These are phyloP conservation scores for Pachyseris speciosa DNA, from an alignment of 64 coral and sea anemone genomes.

Conservation along the genomic window DNA sequence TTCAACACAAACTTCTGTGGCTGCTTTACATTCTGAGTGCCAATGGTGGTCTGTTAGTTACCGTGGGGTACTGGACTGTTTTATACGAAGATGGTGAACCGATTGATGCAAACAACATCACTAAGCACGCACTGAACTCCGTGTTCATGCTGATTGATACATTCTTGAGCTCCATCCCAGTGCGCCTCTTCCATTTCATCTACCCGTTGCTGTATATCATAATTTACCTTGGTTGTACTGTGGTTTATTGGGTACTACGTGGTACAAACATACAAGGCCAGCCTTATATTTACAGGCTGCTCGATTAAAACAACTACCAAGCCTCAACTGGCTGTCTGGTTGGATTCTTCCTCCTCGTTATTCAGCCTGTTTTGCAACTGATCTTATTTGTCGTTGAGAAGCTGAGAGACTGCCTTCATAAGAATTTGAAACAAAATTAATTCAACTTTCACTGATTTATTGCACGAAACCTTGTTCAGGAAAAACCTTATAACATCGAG, in stretches of 20 bases:
- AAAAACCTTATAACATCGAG: too few relatives aligned
- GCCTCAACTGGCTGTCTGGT: not conserved
- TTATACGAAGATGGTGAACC: constrained; percentile 29
- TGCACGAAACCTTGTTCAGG: too few relatives aligned
- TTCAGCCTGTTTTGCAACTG: not conserved
- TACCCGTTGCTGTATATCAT: constrained; percentile 57
- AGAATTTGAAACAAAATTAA: too few relatives aligned
- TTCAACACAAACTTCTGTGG: constrained; percentile 40
- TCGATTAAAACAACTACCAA: constrained; percentile 53
- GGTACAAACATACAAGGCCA: constrained; percentile 41
- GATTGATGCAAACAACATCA: constrained; percentile 25
- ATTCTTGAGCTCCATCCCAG: constrained; percentile 58
- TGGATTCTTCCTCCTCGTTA: not conserved
- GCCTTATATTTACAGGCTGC: constrained; percentile 69
- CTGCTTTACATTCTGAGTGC: constrained; percentile 61
- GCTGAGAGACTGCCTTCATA: not conserved
- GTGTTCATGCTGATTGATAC: constrained; percentile 73
- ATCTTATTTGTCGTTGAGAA: constrained; percentile 21
- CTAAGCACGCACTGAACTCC: constrained; percentile 62
- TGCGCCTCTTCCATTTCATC: constrained; percentile 61
- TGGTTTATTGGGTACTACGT: constrained; percentile 70
- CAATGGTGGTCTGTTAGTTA: constrained; percentile 55
- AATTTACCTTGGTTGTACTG: constrained; percentile 65
- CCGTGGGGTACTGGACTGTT: constrained; percentile 70
- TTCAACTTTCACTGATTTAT: too few relatives aligned